These are phyloP conservation scores for Lasius fuliginosus DNA, from an alignment of 2,888 invertebrate species.

Conservation along the genomic window DNA sequence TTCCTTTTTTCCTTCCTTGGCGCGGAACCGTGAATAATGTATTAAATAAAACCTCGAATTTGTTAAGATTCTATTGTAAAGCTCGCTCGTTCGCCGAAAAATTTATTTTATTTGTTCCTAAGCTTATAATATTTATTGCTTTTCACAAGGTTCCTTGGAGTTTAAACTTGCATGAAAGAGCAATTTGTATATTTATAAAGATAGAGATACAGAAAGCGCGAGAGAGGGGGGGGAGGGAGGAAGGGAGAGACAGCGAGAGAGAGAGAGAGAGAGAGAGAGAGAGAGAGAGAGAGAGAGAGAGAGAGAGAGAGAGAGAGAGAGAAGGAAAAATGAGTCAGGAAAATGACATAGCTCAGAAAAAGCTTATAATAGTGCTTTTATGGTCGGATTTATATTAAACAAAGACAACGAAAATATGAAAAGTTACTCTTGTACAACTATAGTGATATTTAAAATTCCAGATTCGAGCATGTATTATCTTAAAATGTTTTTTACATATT, in stretches of 20 bases:
- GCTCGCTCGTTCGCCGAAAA: not conserved
- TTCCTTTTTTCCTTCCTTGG: not conserved
- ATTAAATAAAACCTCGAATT: not conserved
- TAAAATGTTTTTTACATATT: not conserved
- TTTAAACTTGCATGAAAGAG: not conserved
- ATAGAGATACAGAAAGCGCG: not conserved
- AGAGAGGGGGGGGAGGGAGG: too few species aligned
- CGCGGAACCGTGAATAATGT: conserved; percentile 26
- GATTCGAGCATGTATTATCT: not conserved
- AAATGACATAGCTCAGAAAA: too few species aligned
- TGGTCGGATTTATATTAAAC: not conserved
- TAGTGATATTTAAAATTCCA: not conserved
- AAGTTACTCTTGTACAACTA: not conserved
- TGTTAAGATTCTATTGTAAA: not conserved
- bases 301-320: not conserved
- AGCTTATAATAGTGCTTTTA: too few species aligned
- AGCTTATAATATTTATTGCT: not conserved
- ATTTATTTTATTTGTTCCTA: not conserved
- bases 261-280: too few species aligned
- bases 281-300: too few species aligned
- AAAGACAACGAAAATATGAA: not conserved
- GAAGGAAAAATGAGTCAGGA: not conserved
- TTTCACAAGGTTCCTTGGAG: not conserved
- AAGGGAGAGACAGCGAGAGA: too few species aligned
- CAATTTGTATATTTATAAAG: not conserved